Conservation (phyloP, 2,113 vertebrate species). For the Pseudorasbora parva region DNA sequence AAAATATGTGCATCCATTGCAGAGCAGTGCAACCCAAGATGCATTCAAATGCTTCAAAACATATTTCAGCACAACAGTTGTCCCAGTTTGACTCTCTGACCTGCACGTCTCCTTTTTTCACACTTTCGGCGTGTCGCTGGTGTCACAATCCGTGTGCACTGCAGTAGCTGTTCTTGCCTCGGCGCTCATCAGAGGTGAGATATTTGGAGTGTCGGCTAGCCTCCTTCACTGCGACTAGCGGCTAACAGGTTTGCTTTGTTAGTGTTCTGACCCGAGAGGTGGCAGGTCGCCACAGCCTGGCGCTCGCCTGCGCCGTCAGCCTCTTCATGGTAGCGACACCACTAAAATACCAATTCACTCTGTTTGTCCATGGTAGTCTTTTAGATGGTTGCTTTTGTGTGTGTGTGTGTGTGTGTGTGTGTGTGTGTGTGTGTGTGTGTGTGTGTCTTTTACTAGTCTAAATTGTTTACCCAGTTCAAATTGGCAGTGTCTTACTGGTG, state of each 20-base stretch:
- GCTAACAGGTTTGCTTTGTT: slow-evolving; percentile 25
- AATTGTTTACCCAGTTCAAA: too few species aligned
- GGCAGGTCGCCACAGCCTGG: background rate
- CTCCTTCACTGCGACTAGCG: background rate
- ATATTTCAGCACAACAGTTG: background rate
- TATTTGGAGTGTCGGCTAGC: slow-evolving; percentile 14
- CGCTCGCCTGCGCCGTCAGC: background rate
- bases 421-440: too few species aligned
- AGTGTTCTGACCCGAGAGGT: slow-evolving; percentile 19
- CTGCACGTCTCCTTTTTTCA: background rate
- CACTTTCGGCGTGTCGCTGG: background rate
- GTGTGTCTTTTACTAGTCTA: too few species aligned
- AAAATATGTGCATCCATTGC: background rate
- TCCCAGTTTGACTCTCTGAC: background rate
- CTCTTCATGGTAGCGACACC: background rate
- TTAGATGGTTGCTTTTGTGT: too few species aligned
- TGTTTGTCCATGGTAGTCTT: background rate
- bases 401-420: too few species aligned
- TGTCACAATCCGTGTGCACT: background rate
- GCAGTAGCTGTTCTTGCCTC: background rate
- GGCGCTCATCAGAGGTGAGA: slow-evolving; percentile 29
- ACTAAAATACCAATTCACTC: background rate
- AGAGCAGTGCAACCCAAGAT: background rate
- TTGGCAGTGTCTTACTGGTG: too few species aligned
- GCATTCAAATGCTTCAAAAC: background rate